Evolutionary conservation across 1,140 invertebrate genomes (phyloP), one percentile per base, ranked within the genome.

Genomic region (Pseudomyrmex dendroicus): DNA sequence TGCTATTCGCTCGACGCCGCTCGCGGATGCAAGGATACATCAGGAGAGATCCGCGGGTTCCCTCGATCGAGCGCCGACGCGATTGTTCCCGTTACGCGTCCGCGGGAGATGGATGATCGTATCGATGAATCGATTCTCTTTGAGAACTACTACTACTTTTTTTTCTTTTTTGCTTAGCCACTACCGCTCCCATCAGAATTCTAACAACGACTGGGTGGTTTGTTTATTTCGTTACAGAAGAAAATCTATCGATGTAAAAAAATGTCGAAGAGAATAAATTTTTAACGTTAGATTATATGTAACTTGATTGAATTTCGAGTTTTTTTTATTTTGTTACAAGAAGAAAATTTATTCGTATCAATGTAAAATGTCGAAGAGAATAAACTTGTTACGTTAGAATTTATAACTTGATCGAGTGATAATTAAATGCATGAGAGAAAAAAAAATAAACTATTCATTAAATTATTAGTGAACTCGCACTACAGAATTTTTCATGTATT

Each of bases 1-100:
- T 86, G 59, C 86, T 86, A 87, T 82, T 86, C 84, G 73, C 78
- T 88, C 84, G 68, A 86, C 76, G 68, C 64, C 78, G 78, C 80
- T 83, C 84, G 84, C 78, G 17, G 74, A 84, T 88, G 84, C 82
- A 84, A 63, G 72, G 62, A 77, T 84, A 35, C 35, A 35, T 35
- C 35, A 35, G 7, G 62, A 84, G 70, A 87, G 78, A 87, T 87
- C 85, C 74, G 61, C 82, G 56, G 56, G 50, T 56, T 73, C 62
- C 48, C 44, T 83, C 84, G 52, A 64, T 85, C 73, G 62, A 73
- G 59, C 63, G 20, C 73, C 59, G 17, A 25, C 25, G 46, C 25
- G 70, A 52, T 82, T 17, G 76, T 78, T 68, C 64, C 70, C 82
- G 82, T 76, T 77, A 67, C 54, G 20, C 73, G 56, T 74, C 46